Evolutionary conservation across 2,797 vertebrate species (phyloP).

Genomic region (Bradypodion ventrale): DNA sequence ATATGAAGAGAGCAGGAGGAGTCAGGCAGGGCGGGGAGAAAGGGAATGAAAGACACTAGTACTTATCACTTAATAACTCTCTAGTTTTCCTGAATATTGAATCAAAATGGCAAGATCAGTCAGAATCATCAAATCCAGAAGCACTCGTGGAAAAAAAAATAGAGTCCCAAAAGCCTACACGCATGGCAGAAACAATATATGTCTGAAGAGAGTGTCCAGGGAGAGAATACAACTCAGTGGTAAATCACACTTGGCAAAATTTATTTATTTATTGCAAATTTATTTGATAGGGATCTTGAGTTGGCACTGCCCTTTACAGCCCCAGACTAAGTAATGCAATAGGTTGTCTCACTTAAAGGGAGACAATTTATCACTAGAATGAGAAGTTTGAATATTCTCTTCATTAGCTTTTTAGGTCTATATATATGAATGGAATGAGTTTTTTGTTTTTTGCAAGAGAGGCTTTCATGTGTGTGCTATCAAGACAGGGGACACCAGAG

Average conservation of each 20-base stretch:
- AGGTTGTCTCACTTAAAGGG: too few relatives aligned
- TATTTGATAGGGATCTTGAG: neutral
- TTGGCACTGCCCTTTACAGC: too few relatives aligned
- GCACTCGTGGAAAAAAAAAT: constrained; percentile 51
- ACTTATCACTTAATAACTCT: constrained; percentile 78
- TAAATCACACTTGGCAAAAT: neutral
- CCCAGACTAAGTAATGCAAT: too few relatives aligned
- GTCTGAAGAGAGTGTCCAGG: constrained; percentile 19
- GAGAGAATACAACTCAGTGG: neutral
- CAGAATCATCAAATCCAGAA: constrained; percentile 72
- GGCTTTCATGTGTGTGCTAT: too few relatives aligned
- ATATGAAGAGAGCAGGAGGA: constrained; percentile 73
- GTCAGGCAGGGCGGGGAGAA: neutral
- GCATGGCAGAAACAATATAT: constrained; percentile 26
- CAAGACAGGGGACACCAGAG: too few relatives aligned
- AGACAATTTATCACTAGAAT: too few relatives aligned
- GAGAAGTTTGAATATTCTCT: too few relatives aligned
- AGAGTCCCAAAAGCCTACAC: constrained; percentile 23
- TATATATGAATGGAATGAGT: too few relatives aligned
- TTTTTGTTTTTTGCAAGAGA: too few relatives aligned
- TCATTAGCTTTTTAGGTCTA: too few relatives aligned
- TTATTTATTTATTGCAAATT: neutral
- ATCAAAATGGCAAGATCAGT: constrained; percentile 74
- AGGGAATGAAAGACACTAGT: constrained; percentile 68
- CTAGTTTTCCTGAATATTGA: constrained; percentile 74